Evolutionary conservation across 2,113 vertebrate species (phyloP).

Genomic region (Oriolus oriolus): DNA sequence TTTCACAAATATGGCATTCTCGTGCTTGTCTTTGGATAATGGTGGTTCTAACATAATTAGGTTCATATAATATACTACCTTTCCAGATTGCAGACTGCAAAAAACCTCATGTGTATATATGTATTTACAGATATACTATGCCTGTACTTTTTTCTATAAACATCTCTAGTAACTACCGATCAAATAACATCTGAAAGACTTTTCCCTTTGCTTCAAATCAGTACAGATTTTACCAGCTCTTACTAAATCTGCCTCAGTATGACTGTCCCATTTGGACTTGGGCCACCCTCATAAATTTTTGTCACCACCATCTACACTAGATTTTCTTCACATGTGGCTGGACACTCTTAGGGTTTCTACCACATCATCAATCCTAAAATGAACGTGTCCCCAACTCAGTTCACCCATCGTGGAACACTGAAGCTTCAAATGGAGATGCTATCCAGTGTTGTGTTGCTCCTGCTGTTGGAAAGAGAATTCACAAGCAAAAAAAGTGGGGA

Average conservation of each 20-base stretch:
- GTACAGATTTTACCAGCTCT: background rate
- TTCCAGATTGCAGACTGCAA: background rate
- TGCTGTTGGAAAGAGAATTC: background rate
- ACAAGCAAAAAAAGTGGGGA: background rate
- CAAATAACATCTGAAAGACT: background rate
- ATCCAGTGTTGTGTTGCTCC: background rate
- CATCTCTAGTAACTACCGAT: background rate
- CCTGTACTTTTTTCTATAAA: background rate
- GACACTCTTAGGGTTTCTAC: background rate
- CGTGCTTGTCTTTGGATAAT: rapidly evolving
- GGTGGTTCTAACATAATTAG: background rate
- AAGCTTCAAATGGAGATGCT: background rate
- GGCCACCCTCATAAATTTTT: background rate
- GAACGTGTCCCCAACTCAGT: rapidly evolving
- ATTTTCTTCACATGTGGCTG: background rate
- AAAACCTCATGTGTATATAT: rapidly evolving
- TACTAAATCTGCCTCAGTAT: background rate
- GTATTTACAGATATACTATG: background rate
- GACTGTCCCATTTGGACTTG: background rate
- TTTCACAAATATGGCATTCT: background rate
- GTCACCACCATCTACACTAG: background rate
- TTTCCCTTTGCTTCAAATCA: background rate
- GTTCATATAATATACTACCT: background rate
- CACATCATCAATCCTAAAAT: background rate
- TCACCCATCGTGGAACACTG: background rate